Evolutionary conservation across 1,140 invertebrate genomes (phyloP), one percentile per base, ranked within the genome.

Genomic region (Olivierus martensii): DNA sequence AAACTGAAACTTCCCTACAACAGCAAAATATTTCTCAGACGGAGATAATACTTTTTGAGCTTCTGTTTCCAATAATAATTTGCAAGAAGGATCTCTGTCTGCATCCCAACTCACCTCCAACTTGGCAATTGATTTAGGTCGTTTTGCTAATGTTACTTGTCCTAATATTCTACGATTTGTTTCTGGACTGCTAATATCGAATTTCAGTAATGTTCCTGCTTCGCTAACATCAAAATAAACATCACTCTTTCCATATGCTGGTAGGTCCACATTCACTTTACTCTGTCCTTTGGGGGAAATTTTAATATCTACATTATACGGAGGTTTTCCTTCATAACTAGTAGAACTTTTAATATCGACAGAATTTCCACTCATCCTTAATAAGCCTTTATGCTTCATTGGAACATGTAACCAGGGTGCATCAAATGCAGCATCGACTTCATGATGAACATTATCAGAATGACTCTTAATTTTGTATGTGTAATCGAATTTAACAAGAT

Each of bases 41-140:
- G 9, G 9, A 28, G 28, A 28, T 9, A 9, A 28, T 1, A 28
- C 28, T 9, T 4, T 4, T 28, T 6, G 4, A 22, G 46, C 22
- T 49, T 39, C 39, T 3, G 37, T 44, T 43, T 44, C 45, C 28
- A 56, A 37, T 15, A 19, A 14, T 35, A 56, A 10, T 46, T 52
- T 56, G 12, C 49, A 35, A 37, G 49, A 5, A 0, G 51, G 17
- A 49, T 52, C 46, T 6, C 45, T 48, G 21, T 56, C 51, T 35
- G 41, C 51, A 49, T 56, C 55, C 55, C 51, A 56, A 4, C 14
- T 18, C 34, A 56, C 15, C 4, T 56, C 51, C 15, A 56, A 18
- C 7, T 44, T 15, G 34, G 51, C 36, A 9, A 9, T 9, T 2
- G 28, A n/a, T 15, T 35, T 47, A 15, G 45, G 3, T 14, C 47